Conservation (phyloP, 2,888 invertebrate species). For the Netelia fuscicornis region DNA sequence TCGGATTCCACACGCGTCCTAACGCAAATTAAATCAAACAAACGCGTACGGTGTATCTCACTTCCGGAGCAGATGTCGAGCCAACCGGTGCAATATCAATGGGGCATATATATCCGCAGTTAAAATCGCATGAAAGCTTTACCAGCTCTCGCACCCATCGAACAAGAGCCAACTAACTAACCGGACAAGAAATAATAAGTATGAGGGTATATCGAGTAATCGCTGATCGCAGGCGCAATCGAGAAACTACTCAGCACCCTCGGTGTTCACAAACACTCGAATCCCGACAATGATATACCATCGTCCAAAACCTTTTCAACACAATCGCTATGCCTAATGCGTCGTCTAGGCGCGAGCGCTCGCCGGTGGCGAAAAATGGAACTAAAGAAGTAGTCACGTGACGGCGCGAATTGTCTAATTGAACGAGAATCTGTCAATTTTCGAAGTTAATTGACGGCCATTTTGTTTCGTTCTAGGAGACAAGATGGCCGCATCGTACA, state of each 20-base stretch:
- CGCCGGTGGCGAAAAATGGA: constrained; percentile 27
- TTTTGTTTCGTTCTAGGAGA: too few species aligned
- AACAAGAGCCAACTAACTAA: constrained; percentile 32
- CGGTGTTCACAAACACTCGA: constrained; percentile 15
- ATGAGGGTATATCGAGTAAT: constrained; percentile 40
- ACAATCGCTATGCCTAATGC: not conserved
- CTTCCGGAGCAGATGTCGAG: constrained; percentile 80
- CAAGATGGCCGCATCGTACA: too few species aligned
- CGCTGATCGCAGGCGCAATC: constrained; percentile 33
- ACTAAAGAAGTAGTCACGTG: not conserved
- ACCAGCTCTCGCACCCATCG: constrained; percentile 38
- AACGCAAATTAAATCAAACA: constrained; percentile 21
- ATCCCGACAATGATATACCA: constrained; percentile 52
- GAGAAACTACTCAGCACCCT: constrained; percentile 66
- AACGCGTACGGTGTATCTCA: constrained; percentile 41
- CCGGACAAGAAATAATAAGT: constrained; percentile 23
- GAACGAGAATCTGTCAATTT: not conserved
- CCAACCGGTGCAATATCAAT: constrained; percentile 53
- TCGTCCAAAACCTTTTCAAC: constrained; percentile 16
- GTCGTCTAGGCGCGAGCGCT: constrained; percentile 17
- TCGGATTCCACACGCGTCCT: not conserved
- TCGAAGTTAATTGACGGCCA: not conserved
- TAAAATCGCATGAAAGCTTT: constrained; percentile 60
- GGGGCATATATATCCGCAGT: constrained; percentile 50
- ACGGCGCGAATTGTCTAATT: not conserved